A percentile compares a stretch with the other conserved stretches of the same genome.
Conservation (phyloP, 2,888 invertebrate genomes). For the Eurytoma adleriae region DNA sequence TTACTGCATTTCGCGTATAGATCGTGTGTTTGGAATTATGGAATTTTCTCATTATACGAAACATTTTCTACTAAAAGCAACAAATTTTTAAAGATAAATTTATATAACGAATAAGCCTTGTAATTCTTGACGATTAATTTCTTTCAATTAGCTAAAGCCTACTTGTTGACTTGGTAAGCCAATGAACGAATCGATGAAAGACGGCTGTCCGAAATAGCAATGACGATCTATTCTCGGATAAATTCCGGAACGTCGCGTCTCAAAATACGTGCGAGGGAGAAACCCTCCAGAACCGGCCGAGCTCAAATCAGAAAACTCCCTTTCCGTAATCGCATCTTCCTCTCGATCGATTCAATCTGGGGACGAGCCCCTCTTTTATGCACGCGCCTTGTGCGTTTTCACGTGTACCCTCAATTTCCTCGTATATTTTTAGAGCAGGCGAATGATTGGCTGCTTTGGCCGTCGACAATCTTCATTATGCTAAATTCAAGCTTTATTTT, state of each 20-base stretch:
- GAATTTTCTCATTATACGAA: conserved; percentile 9
- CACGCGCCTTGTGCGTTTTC: neutral
- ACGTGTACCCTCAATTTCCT: no score
- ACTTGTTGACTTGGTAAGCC: no score
- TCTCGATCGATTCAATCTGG: conserved; percentile 48
- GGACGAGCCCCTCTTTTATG: conserved; percentile 37
- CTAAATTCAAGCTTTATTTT: no score
- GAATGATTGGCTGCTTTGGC: no score
- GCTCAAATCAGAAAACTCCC: conserved; percentile 37
- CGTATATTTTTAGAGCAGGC: no score
- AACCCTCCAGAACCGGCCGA: neutral
- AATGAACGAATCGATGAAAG: neutral
- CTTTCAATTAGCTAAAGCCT: no score
- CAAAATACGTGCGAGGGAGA: conserved; percentile 25
- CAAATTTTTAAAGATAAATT: neutral
- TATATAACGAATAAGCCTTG: neutral
- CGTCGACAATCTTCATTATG: no score
- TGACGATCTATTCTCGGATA: conserved; percentile 23
- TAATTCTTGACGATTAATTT: neutral
- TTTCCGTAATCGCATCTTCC: conserved; percentile 46
- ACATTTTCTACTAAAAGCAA: neutral
- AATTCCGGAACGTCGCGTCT: conserved; percentile 8
- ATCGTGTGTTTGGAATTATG: neutral
- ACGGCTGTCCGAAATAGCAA: conserved; percentile 16
- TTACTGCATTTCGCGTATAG: neutral